Base-by-base conservation (phyloP, 2,797 vertebrate genomes). In the Anomalospiza imberbis region DNA sequence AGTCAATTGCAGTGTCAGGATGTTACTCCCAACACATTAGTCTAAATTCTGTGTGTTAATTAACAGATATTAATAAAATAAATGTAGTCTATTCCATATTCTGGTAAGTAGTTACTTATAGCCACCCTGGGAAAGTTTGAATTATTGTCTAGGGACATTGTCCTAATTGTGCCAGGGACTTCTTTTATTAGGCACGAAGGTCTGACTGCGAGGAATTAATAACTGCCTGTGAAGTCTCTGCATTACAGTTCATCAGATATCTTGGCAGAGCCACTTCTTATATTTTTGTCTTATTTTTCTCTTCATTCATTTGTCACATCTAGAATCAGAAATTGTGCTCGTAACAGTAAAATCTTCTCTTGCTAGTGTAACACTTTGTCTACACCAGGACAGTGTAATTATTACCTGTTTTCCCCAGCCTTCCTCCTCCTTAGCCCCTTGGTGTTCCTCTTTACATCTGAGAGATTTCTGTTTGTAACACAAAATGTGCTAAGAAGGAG, bases 31-130 rank as follows among this genome's bases (percentile, higher is more conserved):
- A 87, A 65, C 45, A 87, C 54, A 88, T 94, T 82, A 74, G 55
- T 80, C n/a, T 82, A 79, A 92, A 89, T 82, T 93, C 88, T 57
- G 21, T 85, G 38, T 68, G 24, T 28, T 74, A 95, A 95, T 95
- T 94, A 96, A 80, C 42, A 91, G 53, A 79, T 89, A 91, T 68
- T 34, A 89, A 83, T 89, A 77, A 94, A 92, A 91, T 62, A 88
- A 90, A 85, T 85, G 71, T 32, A 63, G 24, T 73, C 58, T 71
- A 28, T 78, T 91, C 44, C 80, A 5, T 81, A 67, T 81, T 93
- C 77, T 85, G 42, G 21, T 67, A 89, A 91, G 71, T 77, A 87
- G 75, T 48, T 95, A 93, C 92, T 95, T 95, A 71, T 88, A 91
- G 53, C 53, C 25, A 58, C 42, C 76, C 25, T 94, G 57, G 38